These are phyloP conservation scores for Phaedon cochleariae DNA, from an alignment of 2,888 invertebrate species.

Conservation along the genomic window DNA sequence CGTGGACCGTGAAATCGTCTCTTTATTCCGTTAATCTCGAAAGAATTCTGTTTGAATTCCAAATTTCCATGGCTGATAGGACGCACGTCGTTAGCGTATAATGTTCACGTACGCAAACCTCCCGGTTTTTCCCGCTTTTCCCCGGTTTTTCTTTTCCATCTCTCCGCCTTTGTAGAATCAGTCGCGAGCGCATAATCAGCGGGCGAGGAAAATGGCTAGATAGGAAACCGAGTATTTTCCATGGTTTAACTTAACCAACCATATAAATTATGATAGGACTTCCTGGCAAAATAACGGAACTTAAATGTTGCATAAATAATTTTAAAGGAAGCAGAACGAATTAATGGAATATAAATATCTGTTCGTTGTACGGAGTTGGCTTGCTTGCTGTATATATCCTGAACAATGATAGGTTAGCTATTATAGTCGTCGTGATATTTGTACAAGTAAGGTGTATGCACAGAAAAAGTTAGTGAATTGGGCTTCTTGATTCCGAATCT, in stretches of 20 bases:
- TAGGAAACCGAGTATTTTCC: slow-evolving; percentile 50
- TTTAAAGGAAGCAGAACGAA: slow-evolving; percentile 42
- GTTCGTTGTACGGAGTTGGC: slow-evolving; percentile 16
- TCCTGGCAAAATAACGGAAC: slow-evolving; percentile 56
- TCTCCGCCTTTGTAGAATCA: slow-evolving; percentile 1
- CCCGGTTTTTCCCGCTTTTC: background rate
- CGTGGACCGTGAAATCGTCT: too few species aligned
- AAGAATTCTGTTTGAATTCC: background rate
- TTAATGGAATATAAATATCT: slow-evolving; percentile 46
- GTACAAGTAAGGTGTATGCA: too few species aligned
- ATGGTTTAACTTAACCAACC: slow-evolving; percentile 49
- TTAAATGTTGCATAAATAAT: slow-evolving; percentile 54
- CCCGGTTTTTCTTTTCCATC: slow-evolving; percentile 4
- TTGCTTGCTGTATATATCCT: too few species aligned
- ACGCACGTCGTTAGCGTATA: background rate
- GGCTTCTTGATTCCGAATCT: too few species aligned
- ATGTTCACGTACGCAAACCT: background rate
- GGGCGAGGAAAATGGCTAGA: slow-evolving; percentile 49
- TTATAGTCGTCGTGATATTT: too few species aligned
- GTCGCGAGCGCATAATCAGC: slow-evolving; percentile 25
- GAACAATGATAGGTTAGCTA: too few species aligned
- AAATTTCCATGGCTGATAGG: background rate
- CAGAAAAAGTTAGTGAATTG: too few species aligned
- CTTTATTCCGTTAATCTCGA: background rate
- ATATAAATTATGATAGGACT: slow-evolving; percentile 53